These are phyloP conservation scores for Palythoa caribaeorum DNA, from an alignment of 92 coral and sea anemone genomes.

Conservation along the genomic window DNA sequence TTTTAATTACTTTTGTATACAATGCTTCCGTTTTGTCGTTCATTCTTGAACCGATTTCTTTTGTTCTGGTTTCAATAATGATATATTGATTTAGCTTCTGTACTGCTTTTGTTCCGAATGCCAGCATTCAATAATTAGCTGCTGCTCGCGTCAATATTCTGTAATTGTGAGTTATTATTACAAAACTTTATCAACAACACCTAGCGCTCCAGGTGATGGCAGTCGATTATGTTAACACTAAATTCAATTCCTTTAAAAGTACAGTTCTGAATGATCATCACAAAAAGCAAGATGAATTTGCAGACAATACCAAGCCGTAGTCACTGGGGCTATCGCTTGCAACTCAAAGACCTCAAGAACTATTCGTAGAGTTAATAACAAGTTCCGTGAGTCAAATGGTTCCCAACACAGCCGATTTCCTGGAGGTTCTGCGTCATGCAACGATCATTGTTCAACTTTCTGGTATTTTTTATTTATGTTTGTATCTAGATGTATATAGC, in stretches of 20 bases:
- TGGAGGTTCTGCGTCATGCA: conserved; percentile 35
- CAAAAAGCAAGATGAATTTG: neutral
- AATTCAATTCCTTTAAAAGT: neutral
- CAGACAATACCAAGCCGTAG: neutral
- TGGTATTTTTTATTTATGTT: conserved; percentile 24
- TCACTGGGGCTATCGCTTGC: neutral
- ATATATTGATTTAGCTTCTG: conserved; percentile 45
- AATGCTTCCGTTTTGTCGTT: conserved; percentile 11
- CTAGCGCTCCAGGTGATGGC: conserved; percentile 42
- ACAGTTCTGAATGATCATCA: neutral
- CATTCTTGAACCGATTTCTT: conserved; percentile 15
- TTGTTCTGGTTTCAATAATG: conserved; percentile 31
- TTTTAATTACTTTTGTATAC: conserved; percentile 37
- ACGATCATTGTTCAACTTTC: conserved; percentile 34
- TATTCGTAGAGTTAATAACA: neutral
- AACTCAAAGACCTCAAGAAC: neutral
- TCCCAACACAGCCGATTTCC: neutral
- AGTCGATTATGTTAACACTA: conserved; percentile 9
- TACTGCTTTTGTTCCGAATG: conserved; percentile 18
- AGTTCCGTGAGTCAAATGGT: conserved; percentile 15
- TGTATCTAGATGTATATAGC: conserved; percentile 66
- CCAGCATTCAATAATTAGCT: conserved; percentile 32
- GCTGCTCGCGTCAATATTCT: conserved; percentile 10
- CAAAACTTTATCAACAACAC: conserved; percentile 11
- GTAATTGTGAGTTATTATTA: conserved; percentile 7